Conservation (phyloP, 2,888 invertebrate species). For the Drosophila hamatofila region DNA sequence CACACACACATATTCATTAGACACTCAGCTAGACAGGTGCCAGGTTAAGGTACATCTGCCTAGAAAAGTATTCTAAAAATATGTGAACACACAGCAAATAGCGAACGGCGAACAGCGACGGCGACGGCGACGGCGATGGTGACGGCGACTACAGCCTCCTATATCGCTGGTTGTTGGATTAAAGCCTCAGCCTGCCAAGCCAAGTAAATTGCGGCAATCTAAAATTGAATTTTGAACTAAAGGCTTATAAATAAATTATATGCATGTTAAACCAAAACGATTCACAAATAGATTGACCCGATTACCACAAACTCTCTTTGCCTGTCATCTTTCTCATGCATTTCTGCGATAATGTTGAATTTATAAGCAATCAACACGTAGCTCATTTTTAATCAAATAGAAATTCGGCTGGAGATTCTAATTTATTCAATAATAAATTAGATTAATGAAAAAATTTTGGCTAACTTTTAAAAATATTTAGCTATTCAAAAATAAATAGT, state of each 20-base stretch:
- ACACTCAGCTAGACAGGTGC: conserved; percentile 54
- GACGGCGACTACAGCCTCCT: conserved; percentile 23
- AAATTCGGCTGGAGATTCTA: background rate
- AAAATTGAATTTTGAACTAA: conserved; percentile 52
- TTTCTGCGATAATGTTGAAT: background rate
- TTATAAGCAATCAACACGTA: background rate
- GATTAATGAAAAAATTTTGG: background rate
- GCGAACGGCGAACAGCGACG: conserved; percentile 9
- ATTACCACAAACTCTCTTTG: background rate
- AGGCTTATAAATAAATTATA: conserved; percentile 47
- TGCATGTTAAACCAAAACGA: conserved; percentile 1
- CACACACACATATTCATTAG: conserved; percentile 30
- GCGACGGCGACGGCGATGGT: conserved; percentile 9
- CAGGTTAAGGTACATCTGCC: conserved; percentile 41
- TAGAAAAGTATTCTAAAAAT: conserved; percentile 67
- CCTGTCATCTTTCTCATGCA: background rate
- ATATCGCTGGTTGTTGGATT: conserved; percentile 26
- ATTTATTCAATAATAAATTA: background rate
- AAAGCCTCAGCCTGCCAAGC: conserved; percentile 25
- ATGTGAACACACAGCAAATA: conserved; percentile 44
- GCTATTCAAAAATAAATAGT: background rate
- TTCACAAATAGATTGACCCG: conserved; percentile 18
- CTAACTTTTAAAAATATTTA: background rate
- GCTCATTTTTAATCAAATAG: conserved; percentile 1
- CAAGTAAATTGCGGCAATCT: conserved; percentile 32